Evolutionary conservation across 2,797 vertebrate genomes (phyloP), one percentile per base, ranked within the genome.

Genomic region (Enoplosus armatus): DNA sequence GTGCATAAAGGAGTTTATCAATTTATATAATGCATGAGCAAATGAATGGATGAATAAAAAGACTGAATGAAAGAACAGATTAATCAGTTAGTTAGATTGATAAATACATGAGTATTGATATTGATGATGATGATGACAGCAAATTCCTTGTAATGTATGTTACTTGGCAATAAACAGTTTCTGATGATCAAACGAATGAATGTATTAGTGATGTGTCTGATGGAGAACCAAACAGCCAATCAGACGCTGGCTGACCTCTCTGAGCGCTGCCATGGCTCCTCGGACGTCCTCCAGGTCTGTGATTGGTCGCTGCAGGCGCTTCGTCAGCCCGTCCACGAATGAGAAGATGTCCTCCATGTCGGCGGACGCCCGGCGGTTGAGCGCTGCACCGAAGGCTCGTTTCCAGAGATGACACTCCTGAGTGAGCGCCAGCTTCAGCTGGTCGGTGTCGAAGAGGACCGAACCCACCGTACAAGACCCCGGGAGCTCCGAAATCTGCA

Each of bases 351-450:
- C 88, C 15, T 92, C 86, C 95, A 96, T 96, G n/a, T 92, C 75
- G 5, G 82, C 50, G 0, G 95, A 93, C 22, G 95, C 95, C 12
- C 80, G 93, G 51, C 87, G 89, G 82, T 95, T 94, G 41, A 97
- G 91, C 11, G 95, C 92, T 0, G 91, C 81, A 47, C 96, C 96
- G 18, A 96, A 96, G 2, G 85, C 84, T 74, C 90, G 93, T 80
- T 96, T 96, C 95, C 96, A 96, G 48, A 84, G 79, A 0, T 35
- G 88, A 77, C 96, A 96, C 84, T 96, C 96, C 74, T 96, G 95
- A 79, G 92, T 90, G 67, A 97, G 93, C 8, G 95, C 93, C 75
- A 95, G 87, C 91, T 95, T 96, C 85, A 97, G 80, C 27, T 91
- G 86, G 2, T 95, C 92, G 0, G 93, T 95, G 24, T 91, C 87